These are phyloP conservation scores for Cottoperca gobio DNA, from an alignment of 2,797 vertebrate species.

Conservation along the genomic window DNA sequence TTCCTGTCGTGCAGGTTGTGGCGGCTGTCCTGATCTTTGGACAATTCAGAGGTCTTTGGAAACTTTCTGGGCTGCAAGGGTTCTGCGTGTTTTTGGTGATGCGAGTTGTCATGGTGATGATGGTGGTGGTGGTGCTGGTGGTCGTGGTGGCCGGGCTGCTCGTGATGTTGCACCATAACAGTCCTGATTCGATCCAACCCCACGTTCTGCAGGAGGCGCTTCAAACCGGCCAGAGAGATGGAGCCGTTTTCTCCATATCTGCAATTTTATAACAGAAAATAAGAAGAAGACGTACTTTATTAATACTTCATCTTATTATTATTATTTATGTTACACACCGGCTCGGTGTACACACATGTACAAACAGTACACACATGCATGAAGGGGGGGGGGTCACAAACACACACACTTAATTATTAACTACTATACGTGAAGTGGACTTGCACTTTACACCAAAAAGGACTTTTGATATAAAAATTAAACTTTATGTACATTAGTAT, in stretches of 20 bases:
- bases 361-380: too few relatives aligned
- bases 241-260: slow-evolving; percentile 95
- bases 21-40: slow-evolving; percentile 27
- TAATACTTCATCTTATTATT: too few relatives aligned
- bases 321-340: too few relatives aligned
- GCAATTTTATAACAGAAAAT: too few relatives aligned
- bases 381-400: too few relatives aligned
- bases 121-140: slow-evolving; percentile 20
- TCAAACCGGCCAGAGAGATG: slow-evolving; percentile 90
- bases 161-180: slow-evolving; percentile 79
- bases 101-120: background rate
- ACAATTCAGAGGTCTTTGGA: slow-evolving; percentile 30
- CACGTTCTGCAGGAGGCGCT: slow-evolving; percentile 88
- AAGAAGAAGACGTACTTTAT: too few relatives aligned
- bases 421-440: too few relatives aligned
- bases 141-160: slow-evolving; percentile 36
- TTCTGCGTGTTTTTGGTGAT: slow-evolving; percentile 54
- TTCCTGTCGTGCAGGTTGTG: slow-evolving; percentile 61
- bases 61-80: slow-evolving; percentile 35
- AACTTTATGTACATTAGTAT: too few relatives aligned
- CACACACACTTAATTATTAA: too few relatives aligned
- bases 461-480: too few relatives aligned
- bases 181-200: slow-evolving; percentile 88
- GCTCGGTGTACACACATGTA: too few relatives aligned
- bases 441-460: too few relatives aligned